Percentiles rank a stretch among this genome's conserved stretches.
Evolutionary conservation across 2,113 vertebrate species (phyloP).

Genomic region (Salminus brasiliensis): DNA sequence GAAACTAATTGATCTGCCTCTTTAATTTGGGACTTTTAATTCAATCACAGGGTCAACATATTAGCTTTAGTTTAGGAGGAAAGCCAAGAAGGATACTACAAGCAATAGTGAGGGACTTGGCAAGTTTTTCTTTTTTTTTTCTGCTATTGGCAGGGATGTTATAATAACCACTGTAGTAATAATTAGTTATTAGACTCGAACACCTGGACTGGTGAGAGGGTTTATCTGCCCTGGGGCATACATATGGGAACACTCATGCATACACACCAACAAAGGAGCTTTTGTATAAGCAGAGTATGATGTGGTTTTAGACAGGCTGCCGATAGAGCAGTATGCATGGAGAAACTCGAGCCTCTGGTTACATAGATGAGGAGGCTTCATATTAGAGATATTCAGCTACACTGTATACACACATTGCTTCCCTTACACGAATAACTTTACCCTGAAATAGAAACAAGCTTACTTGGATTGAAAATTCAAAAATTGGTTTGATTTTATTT

Average conservation of each 20-base stretch:
- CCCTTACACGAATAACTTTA: no score
- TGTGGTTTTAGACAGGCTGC: background rate
- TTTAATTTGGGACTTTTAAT: conserved; percentile 32
- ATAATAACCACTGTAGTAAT: conserved; percentile 58
- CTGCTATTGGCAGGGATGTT: conserved; percentile 48
- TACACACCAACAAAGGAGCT: conserved; percentile 58
- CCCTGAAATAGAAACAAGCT: background rate
- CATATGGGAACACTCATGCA: conserved; percentile 26
- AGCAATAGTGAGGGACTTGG: background rate
- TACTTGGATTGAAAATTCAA: background rate
- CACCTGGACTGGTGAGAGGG: conserved; percentile 52
- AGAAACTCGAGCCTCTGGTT: conserved; percentile 50
- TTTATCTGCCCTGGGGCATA: conserved; percentile 25
- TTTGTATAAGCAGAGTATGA: conserved; percentile 66
- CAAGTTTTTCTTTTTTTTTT: background rate
- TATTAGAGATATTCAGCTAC: background rate
- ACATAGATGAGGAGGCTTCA: background rate
- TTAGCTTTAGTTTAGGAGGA: background rate
- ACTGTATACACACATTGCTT: no score
- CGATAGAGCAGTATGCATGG: background rate
- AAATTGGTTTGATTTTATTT: no score
- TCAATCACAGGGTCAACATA: conserved; percentile 30
- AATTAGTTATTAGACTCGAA: conserved; percentile 65
- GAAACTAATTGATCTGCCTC: conserved; percentile 20
- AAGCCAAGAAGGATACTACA: conserved; percentile 30